Evolutionary conservation across 2,797 vertebrate genomes (phyloP).

Genomic region (Artibeus jamaicensis): DNA sequence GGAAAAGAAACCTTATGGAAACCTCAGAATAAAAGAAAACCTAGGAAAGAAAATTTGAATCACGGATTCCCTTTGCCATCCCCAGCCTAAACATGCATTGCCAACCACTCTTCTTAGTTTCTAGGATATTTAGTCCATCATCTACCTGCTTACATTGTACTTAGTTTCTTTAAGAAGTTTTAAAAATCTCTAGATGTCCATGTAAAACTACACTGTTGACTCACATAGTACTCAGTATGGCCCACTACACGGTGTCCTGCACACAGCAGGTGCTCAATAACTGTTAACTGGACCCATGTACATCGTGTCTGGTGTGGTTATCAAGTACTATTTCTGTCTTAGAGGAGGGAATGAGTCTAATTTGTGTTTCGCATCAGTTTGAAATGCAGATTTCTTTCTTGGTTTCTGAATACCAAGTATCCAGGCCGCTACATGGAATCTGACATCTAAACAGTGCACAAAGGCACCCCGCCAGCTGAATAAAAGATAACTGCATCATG

Average conservation of each 20-base stretch:
- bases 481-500: neutral
- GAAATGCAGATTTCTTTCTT: conserved; percentile 39
- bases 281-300: neutral
- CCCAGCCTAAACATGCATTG: neutral
- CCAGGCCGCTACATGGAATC: neutral
- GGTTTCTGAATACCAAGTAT: neutral
- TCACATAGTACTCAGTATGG: neutral
- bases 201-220: neutral
- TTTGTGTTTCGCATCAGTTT: neutral
- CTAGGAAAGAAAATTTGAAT: neutral
- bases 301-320: neutral
- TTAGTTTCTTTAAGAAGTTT: neutral
- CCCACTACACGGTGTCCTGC: neutral
- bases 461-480: neutral
- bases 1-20: neutral
- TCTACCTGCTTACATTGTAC: neutral
- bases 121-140: neutral
- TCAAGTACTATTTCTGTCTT: neutral
- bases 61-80: neutral
- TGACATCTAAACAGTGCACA: neutral
- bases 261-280: neutral
- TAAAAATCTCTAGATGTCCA: neutral
- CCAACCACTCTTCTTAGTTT: neutral
- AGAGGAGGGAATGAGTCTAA: neutral
- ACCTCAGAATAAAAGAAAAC: neutral